These are phyloP conservation scores for Bilobella aurantiaca DNA, from an alignment of 1,140 invertebrate species.

Conservation along the genomic window DNA sequence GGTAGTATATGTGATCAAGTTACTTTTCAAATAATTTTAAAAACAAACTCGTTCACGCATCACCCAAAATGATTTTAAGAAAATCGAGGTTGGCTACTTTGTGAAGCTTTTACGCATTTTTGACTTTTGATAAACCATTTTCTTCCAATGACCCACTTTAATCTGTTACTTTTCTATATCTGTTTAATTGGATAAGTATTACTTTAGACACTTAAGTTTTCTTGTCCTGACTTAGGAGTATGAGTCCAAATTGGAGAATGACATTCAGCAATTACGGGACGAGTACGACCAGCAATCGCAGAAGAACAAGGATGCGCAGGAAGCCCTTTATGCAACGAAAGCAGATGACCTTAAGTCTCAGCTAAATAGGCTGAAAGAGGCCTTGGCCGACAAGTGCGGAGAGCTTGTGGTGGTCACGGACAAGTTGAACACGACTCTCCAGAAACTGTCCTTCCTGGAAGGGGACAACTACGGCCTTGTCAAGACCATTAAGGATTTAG, in stretches of 20 bases:
- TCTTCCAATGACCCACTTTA: constrained; percentile 2
- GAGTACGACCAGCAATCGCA: constrained; percentile 45
- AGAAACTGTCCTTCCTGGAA: constrained; percentile 21
- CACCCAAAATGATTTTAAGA: background rate
- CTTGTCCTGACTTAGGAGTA: too few relatives aligned
- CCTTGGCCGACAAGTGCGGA: background rate
- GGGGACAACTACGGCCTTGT: constrained; percentile 20
- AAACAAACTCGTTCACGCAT: too few relatives aligned
- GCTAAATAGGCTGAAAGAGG: constrained; percentile 22
- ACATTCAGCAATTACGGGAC: constrained; percentile 43
- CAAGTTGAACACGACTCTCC: constrained; percentile 5
- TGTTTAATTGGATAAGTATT: too few relatives aligned
- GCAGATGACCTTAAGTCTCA: constrained; percentile 23
- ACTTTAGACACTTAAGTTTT: too few relatives aligned
- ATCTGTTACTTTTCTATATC: too few relatives aligned
- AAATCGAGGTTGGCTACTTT: too few relatives aligned
- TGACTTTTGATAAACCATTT: background rate
- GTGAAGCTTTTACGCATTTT: too few relatives aligned
- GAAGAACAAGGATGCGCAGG: constrained; percentile 40
- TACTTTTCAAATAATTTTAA: too few relatives aligned
- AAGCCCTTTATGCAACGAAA: constrained; percentile 34
- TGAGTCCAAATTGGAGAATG: constrained; percentile 45
- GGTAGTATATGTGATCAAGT: too few relatives aligned
- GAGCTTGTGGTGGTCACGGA: constrained; percentile 7
- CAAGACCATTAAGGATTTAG: constrained; percentile 42